Conservation (phyloP, 2,113 vertebrate genomes). For the Gulo gulo region DNA sequence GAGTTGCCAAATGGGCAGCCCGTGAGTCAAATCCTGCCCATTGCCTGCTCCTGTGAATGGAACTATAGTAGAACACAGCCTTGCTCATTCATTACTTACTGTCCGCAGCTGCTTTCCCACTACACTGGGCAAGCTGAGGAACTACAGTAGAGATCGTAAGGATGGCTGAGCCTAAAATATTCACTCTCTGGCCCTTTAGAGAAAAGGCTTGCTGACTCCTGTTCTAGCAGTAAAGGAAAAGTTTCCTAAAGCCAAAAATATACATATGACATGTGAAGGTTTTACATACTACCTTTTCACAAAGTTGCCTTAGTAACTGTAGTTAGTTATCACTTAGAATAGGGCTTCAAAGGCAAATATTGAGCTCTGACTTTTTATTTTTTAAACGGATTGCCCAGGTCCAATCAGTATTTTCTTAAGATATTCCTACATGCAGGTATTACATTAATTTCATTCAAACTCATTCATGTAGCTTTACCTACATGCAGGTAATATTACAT, state of each 20-base stretch:
- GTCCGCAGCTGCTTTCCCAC: too few relatives aligned
- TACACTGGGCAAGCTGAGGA: background rate
- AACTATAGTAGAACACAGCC: background rate
- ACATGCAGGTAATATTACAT: background rate
- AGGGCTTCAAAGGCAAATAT: background rate
- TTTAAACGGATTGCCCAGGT: background rate
- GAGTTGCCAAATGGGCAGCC: background rate
- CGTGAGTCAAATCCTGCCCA: background rate
- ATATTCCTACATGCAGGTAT: background rate
- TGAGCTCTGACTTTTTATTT: background rate
- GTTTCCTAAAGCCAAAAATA: background rate
- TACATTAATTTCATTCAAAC: background rate
- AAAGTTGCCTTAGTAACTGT: background rate
- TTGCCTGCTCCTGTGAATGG: background rate
- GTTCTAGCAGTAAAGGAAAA: background rate
- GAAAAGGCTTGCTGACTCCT: background rate
- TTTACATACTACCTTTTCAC: background rate
- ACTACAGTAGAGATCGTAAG: background rate
- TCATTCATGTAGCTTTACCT: background rate
- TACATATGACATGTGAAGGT: too few relatives aligned
- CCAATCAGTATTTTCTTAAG: background rate
- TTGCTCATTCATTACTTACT: fast-evolving
- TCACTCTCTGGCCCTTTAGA: background rate
- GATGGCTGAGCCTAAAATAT: background rate
- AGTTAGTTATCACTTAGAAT: background rate